A percentile compares a stretch with the other conserved stretches of the same genome.
Evolutionary conservation across 2,797 vertebrate species (phyloP).

Genomic region (Xiphophorus birchmanni): DNA sequence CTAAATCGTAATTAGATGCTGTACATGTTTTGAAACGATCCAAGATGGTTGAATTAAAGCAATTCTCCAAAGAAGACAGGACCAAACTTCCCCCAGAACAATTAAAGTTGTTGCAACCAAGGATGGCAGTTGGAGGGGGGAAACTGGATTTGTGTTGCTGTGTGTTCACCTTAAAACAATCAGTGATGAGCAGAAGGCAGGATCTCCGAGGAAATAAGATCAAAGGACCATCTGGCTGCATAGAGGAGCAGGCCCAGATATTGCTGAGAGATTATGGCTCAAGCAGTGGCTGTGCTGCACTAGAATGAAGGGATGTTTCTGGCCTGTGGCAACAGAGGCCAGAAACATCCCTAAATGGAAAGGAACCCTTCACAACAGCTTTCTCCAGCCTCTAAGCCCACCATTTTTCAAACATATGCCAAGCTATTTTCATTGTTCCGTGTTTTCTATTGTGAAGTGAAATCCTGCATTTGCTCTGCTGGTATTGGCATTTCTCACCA

Average conservation of each 20-base stretch:
- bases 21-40: neutral
- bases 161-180: conserved; percentile 66
- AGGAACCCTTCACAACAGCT: conserved; percentile 50
- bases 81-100: neutral
- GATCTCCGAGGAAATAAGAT: conserved; percentile 78
- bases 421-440: conserved; percentile 42
- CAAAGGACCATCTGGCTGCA: conserved; percentile 80
- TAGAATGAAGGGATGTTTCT: conserved; percentile 59
- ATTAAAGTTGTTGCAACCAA: conserved; percentile 19
- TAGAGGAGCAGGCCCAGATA: conserved; percentile 59
- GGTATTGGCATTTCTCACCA: conserved; percentile 41
- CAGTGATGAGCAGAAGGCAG: conserved; percentile 71
- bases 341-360: conserved; percentile 58
- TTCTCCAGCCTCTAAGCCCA: conserved; percentile 47
- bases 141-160: conserved; percentile 40
- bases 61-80: neutral
- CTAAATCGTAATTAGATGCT: neutral
- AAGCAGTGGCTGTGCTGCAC: conserved; percentile 38
- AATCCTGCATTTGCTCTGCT: conserved; percentile 42
- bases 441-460: conserved; percentile 33
- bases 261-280: conserved; percentile 39
- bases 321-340: conserved; percentile 52
- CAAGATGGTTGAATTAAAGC: neutral
- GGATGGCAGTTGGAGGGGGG: conserved; percentile 23
- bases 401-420: conserved; percentile 51